Evolutionary conservation across 2,113 vertebrate genomes (phyloP).

Genomic region (Myotis lucifugus): DNA sequence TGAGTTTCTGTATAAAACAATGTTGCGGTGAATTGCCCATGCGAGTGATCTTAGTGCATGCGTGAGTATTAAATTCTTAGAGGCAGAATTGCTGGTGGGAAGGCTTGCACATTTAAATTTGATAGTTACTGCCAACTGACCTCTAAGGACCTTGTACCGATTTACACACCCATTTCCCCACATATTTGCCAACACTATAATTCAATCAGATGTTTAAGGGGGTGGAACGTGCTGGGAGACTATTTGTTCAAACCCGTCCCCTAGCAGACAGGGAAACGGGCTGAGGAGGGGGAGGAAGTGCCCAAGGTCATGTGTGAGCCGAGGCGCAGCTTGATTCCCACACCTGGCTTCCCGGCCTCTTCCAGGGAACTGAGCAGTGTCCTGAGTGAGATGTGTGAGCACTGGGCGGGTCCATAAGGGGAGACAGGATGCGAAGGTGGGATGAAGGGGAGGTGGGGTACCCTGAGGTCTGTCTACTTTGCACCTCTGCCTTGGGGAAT

Average conservation of each 20-base stretch:
- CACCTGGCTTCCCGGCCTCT: background rate
- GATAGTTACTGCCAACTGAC: background rate
- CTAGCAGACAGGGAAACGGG: background rate
- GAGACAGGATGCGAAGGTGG: background rate
- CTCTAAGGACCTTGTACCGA: background rate
- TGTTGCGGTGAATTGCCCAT: background rate
- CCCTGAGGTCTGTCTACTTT: fast-evolving
- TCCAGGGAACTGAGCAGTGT: background rate
- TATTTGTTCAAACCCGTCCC: background rate
- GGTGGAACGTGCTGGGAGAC: background rate
- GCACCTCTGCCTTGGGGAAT: background rate
- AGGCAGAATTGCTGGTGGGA: background rate
- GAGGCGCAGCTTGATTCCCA: background rate
- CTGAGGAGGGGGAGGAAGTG: too few relatives aligned
- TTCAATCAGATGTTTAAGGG: background rate
- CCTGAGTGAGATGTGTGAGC: background rate
- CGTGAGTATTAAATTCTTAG: background rate
- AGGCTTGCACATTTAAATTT: background rate
- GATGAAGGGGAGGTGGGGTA: background rate
- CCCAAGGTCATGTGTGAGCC: background rate
- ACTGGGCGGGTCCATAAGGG: fast-evolving
- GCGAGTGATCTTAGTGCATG: background rate
- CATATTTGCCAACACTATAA: background rate
- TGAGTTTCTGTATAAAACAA: background rate
- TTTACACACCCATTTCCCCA: background rate